Evolutionary conservation across 2,797 vertebrate genomes (phyloP).

Genomic region (Mallotus villosus): DNA sequence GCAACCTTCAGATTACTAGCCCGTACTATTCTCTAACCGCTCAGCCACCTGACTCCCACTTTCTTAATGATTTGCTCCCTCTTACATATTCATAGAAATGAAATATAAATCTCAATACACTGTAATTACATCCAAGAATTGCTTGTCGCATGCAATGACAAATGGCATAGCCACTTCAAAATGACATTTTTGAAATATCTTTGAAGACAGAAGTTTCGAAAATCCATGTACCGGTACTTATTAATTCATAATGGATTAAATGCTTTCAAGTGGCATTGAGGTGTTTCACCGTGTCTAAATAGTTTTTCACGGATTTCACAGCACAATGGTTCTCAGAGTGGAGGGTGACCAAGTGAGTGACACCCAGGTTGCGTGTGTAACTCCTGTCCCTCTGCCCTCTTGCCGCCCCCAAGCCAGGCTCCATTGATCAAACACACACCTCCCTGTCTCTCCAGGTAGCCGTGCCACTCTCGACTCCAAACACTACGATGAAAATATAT

Average conservation of each 20-base stretch:
- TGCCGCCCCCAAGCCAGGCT: slow-evolving; percentile 58
- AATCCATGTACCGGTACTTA: slow-evolving; percentile 46
- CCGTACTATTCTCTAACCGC: no score
- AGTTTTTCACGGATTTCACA: slow-evolving; percentile 73
- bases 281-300: slow-evolving; percentile 56
- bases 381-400: slow-evolving; percentile 23
- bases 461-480: slow-evolving; percentile 56
- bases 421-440: slow-evolving; percentile 71
- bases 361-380: slow-evolving; percentile 52
- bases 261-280: slow-evolving; percentile 47
- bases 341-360: slow-evolving; percentile 59
- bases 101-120: background rate
- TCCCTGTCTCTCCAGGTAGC: slow-evolving; percentile 65
- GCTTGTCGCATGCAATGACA: slow-evolving; percentile 4
- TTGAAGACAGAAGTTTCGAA: slow-evolving; percentile 58
- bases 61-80: background rate
- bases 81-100: background rate
- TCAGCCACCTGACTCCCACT: no score
- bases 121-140: background rate
- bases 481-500: slow-evolving; percentile 38
- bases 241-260: slow-evolving; percentile 54
- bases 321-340: slow-evolving; percentile 39
- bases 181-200: slow-evolving; percentile 47
- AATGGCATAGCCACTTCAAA: slow-evolving; percentile 24
- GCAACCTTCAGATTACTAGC: no score